Base-by-base conservation (phyloP, 2,888 invertebrate species). In the Harpalus rubripes region DNA sequence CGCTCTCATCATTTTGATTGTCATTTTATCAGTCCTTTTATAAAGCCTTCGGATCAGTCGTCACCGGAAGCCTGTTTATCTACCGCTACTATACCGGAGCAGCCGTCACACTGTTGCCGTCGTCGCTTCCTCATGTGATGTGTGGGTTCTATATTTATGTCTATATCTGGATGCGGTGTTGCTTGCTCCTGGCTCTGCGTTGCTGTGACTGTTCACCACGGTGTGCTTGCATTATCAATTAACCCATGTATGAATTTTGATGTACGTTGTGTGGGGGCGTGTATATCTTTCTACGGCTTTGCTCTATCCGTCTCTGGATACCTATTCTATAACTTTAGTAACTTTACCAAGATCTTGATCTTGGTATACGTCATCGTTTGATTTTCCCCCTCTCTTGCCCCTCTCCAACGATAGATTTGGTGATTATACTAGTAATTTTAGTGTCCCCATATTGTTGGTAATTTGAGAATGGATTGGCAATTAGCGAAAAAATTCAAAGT, bases 1-100 rank as follows among this genome's bases (percentile, higher is more conserved):
- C 92, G 94, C 94, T 92, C 92, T 95, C 94, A 93, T 95, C 92
- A 94, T 96, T 93, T 93, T 96, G 93, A 93, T 95, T 93, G 94
- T 96, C 92, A 92, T 95, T 92, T 93, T 96, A 90, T 92, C 92
- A 87, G 89, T 91, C 87, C 87, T 68, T 80, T 80, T 80, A 85
- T 85, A 68, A 68, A 68, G 81, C 68, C 26, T 78, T 56, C 76
- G 78, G 56, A 74, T 12, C 7, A 41, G 7, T 16, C 74, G 74
- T 41, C 16, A 52, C 58, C 56, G 76, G 56, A 58, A 76, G 79
- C 79, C 59, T 44, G 16, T 18, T 6, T 74, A 22, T 32, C 74
- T 44, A 16, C n/a, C 74, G 41, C 41, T 39, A 79, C 56, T n/a
- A 7, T 59, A 79, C 18, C 81, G 52, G 58, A 59, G 41, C 61